Conservation (phyloP, 2,888 invertebrate species). For the Hydropsyche betteni region DNA sequence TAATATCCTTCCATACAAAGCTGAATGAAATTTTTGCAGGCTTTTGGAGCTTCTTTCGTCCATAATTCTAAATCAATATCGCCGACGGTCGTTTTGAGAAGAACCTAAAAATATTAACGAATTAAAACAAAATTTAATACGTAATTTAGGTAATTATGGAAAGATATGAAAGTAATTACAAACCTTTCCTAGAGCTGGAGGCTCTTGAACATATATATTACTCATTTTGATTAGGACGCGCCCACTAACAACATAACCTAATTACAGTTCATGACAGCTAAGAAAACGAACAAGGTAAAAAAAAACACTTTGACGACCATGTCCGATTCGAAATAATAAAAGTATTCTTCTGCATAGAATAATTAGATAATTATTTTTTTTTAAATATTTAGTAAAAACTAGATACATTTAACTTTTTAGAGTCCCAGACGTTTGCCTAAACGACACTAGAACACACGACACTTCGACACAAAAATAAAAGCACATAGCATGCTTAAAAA, state of each 20-base stretch:
- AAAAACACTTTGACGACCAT: too few relatives aligned
- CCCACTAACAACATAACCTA: constrained; percentile 15
- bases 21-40: constrained; percentile 94
- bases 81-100: constrained; percentile 90
- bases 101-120: constrained; percentile 70
- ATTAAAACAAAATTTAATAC: not conserved
- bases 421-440: too few relatives aligned
- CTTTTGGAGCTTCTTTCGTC: constrained; percentile 96
- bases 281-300: too few relatives aligned
- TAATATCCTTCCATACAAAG: constrained; percentile 97
- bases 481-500: too few relatives aligned
- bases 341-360: too few relatives aligned
- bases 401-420: too few relatives aligned
- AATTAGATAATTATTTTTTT: too few relatives aligned
- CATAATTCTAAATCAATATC: constrained; percentile 98
- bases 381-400: too few relatives aligned
- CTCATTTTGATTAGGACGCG: constrained; percentile 75
- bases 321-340: too few relatives aligned
- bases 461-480: too few relatives aligned
- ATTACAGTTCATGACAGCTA: not conserved
- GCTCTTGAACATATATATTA: constrained; percentile 97
- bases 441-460: too few relatives aligned
- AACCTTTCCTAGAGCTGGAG: constrained; percentile 95
- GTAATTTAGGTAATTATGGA: constrained; percentile 27
- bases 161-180: constrained; percentile 47